These are phyloP conservation scores for Trogon surrucura DNA, from an alignment of 2,113 vertebrate species.

Conservation along the genomic window DNA sequence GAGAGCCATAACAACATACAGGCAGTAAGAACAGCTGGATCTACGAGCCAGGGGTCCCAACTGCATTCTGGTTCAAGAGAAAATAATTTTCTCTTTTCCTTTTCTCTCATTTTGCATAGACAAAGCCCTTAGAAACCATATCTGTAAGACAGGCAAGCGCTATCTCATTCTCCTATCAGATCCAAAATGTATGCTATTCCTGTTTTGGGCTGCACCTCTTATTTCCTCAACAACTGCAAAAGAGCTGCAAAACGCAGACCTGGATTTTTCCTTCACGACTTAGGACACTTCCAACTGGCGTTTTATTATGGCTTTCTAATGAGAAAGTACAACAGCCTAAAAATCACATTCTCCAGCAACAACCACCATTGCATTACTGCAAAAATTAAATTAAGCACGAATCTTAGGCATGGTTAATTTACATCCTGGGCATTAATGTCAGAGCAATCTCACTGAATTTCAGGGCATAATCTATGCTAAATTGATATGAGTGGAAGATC, in stretches of 20 bases:
- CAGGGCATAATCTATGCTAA: not conserved
- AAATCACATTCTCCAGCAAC: not conserved
- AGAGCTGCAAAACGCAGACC: not conserved
- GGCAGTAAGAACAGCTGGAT: not conserved
- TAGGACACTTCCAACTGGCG: not conserved
- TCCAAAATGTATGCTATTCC: not conserved
- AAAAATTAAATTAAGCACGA: not conserved
- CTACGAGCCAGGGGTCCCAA: not conserved
- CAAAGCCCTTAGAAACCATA: not conserved
- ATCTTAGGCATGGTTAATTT: not conserved
- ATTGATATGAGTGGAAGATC: not conserved
- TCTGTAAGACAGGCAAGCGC: not conserved
- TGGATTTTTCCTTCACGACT: not conserved
- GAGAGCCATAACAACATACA: not conserved
- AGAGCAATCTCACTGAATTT: not conserved
- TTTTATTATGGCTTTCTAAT: not conserved
- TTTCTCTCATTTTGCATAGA: not conserved
- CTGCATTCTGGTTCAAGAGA: not conserved
- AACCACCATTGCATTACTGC: fast-evolving
- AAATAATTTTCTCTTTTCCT: not conserved
- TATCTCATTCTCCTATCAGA: not conserved
- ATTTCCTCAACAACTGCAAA: not conserved
- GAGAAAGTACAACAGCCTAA: not conserved
- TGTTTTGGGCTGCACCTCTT: not conserved
- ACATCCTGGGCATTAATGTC: not conserved